phyloP scores from a whole-genome alignment of 92 coral and sea anemone genomes.

The Metridium senile region DNA sequence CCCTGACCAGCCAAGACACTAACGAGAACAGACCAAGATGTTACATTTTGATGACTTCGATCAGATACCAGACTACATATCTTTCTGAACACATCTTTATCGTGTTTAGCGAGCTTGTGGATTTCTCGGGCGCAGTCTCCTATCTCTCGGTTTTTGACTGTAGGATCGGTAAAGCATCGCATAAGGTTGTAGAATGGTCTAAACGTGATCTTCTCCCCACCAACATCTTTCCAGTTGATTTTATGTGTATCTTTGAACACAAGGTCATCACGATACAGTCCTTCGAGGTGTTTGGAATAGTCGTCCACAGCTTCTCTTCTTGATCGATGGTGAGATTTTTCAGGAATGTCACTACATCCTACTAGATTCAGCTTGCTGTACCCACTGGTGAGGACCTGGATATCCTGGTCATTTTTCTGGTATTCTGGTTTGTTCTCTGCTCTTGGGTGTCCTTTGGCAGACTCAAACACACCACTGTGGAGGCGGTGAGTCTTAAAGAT shows the following conservation, averaged over 20 bases:
- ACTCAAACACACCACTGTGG: slow-evolving; percentile 49
- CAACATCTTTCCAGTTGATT: slow-evolving; percentile 70
- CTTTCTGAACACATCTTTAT: slow-evolving; percentile 37
- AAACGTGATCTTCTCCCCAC: slow-evolving; percentile 57
- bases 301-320: slow-evolving; percentile 22
- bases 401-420: slow-evolving; percentile 66
- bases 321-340: slow-evolving; percentile 20
- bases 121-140: slow-evolving; percentile 71
- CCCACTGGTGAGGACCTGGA: slow-evolving; percentile 75
- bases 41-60: slow-evolving; percentile 66
- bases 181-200: slow-evolving; percentile 75
- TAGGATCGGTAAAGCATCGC: slow-evolving; percentile 71
- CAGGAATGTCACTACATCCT: slow-evolving; percentile 30
- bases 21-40: slow-evolving; percentile 79
- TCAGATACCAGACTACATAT: slow-evolving; percentile 49
- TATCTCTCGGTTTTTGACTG: slow-evolving; percentile 67
- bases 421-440: slow-evolving; percentile 69
- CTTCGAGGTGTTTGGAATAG: slow-evolving; percentile 9
- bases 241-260: slow-evolving; percentile 65
- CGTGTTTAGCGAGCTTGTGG: slow-evolving; percentile 63
- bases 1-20: slow-evolving; percentile 75
- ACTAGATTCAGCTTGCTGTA: slow-evolving; percentile 61
- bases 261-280: slow-evolving; percentile 57
- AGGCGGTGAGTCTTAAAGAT: slow-evolving; percentile 64
- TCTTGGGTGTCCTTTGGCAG: slow-evolving; percentile 61